Base-by-base conservation (phyloP, 35 echinoderm and acorn worm species). In the Heliocidaris tuberculata region DNA sequence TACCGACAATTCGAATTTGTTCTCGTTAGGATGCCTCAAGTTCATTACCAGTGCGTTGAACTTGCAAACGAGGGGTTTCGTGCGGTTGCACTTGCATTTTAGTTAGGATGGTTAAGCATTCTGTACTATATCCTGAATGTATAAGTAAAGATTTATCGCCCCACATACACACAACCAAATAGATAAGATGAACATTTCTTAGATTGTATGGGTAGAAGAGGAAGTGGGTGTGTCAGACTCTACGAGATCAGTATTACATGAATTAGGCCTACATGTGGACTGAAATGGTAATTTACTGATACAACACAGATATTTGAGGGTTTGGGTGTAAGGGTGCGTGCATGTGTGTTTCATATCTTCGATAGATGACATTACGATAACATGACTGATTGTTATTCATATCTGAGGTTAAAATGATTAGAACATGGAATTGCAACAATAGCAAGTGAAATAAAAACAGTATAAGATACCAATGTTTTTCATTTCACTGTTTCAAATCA, bases 1-100 rank as follows among this genome's bases (percentile, higher is more conserved):
- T 89, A 89, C 87, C 87, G 87, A 89, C 87, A 89, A 48, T 89
- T 59, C 13, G 50, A 93, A 50, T 93, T 93, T 49, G n/a, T 59
- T 52, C 91, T 49, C 50, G 91, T 93, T 48, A 52, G 47, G 47
- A 30, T 48, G n/a, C 48, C 48, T 42, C 48, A 48, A 59, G 47
- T 93, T 93, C 91, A 93, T 93, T 12, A 93, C 50, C 50, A 59
- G 91, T 93, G 91, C 91, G 48, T 93, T 93, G 91, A 93, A 93
- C 91, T 48, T 93, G 49, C 29, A 13, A 48, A 56, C 21, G 16
- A 31, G 48, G 91, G 9, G 21, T 93, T 30, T 59, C 13, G 24
- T 24, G 7, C 29, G 31, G 31, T 89, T 89, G 65, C 65, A 78
- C 27, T 3, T 78, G 19, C 59, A 60, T 60, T 0, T 78, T 78